Evolutionary conservation across 2,113 vertebrate genomes (phyloP).

Genomic region (Macroglossus sobrinus): DNA sequence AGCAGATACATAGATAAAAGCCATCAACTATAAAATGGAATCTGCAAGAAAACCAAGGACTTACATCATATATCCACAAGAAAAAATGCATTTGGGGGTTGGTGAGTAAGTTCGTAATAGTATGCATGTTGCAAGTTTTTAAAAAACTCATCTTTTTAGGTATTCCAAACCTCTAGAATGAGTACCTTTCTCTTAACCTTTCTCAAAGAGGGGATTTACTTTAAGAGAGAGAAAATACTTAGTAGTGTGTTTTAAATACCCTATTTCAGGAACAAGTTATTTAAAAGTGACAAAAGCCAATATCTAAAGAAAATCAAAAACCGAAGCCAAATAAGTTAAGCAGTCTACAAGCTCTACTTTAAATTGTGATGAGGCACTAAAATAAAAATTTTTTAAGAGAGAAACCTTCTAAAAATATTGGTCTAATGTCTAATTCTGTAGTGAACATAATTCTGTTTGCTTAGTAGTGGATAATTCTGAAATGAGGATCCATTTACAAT

Average conservation of each 20-base stretch:
- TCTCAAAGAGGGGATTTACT: conserved; percentile 28
- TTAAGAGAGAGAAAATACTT: neutral
- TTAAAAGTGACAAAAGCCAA: neutral
- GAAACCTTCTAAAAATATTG: conserved; percentile 12
- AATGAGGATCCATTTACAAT: conserved; percentile 40
- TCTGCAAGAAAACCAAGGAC: conserved; percentile 8
- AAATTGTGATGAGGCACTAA: neutral
- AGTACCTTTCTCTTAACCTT: neutral
- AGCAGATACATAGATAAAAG: conserved; percentile 44
- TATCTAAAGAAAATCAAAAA: neutral
- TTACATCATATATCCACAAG: neutral
- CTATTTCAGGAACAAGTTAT: conserved; percentile 2
- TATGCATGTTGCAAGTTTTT: neutral
- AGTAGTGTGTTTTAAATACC: neutral
- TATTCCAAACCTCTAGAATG: neutral
- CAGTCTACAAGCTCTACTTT: neutral
- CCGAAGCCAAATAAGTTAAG: neutral
- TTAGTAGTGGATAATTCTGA: neutral
- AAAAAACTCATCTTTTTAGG: neutral
- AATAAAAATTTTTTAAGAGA: neutral
- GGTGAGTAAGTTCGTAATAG: neutral
- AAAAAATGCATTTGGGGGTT: neutral
- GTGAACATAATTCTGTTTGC: conserved; percentile 19
- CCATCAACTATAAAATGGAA: neutral
- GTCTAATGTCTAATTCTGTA: conserved; percentile 1